phyloP scores from a whole-genome alignment of 2,888 invertebrate genomes.

The Lepetodrilus schrolli region DNA sequence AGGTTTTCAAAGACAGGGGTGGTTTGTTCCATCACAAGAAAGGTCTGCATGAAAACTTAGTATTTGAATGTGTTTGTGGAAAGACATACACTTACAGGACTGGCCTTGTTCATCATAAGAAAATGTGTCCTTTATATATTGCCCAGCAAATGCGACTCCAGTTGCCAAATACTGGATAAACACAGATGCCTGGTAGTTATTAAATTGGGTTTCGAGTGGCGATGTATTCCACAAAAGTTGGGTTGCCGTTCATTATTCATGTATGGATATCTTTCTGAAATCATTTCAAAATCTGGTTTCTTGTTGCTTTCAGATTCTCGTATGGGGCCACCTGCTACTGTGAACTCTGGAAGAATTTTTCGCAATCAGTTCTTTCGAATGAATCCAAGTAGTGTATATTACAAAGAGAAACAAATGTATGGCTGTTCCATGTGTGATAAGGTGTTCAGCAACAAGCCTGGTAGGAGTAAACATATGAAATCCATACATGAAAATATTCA shows the following conservation, averaged over 20 bases:
- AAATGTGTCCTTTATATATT: not conserved
- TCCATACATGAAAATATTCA: not conserved
- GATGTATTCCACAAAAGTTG: no score
- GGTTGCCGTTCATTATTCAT: no score
- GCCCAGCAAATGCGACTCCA: not conserved
- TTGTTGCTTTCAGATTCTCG: constrained; percentile 21
- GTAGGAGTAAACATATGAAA: not conserved
- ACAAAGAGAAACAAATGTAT: not conserved
- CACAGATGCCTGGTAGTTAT: no score
- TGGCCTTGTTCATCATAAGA: not conserved
- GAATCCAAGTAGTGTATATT: not conserved
- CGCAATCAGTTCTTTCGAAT: not conserved
- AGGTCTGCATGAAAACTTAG: constrained; percentile 14
- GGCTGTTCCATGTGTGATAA: not conserved
- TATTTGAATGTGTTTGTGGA: not conserved
- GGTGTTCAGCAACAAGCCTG: not conserved
- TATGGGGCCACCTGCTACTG: not conserved
- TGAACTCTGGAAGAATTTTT: not conserved
- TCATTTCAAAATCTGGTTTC: constrained; percentile 14
- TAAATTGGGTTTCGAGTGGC: no score
- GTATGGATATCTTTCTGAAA: no score
- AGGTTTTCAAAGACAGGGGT: constrained; percentile 2
- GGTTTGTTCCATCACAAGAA: not conserved
- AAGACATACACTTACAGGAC: constrained; percentile 6
- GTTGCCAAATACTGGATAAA: no score